phyloP scores from a whole-genome alignment of 2,888 invertebrate species.

The Epistrophe grossulariae region DNA sequence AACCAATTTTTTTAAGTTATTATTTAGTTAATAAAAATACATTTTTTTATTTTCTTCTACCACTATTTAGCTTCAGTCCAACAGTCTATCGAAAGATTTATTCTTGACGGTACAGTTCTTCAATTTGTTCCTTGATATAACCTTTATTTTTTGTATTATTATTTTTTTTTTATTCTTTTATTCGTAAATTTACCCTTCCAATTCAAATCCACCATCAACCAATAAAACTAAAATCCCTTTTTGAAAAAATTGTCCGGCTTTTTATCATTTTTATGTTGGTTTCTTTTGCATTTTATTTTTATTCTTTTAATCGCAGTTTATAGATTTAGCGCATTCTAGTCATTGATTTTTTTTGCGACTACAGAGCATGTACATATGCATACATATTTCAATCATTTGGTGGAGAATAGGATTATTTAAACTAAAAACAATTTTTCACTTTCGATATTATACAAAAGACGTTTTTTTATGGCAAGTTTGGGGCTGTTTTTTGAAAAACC shows the following conservation, averaged over 20 bases:
- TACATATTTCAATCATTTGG: slow-evolving; percentile 2
- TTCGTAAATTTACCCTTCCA: slow-evolving; percentile 46
- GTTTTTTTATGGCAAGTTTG: too few species aligned
- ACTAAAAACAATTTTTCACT: too few species aligned
- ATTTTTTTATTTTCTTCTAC: slow-evolving; percentile 81
- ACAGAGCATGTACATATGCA: slow-evolving; percentile 35
- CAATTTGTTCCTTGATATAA: slow-evolving; percentile 77
- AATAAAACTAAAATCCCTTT: slow-evolving; percentile 21
- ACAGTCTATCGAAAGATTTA: slow-evolving; percentile 85
- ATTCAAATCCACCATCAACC: slow-evolving; percentile 9
- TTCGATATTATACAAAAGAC: too few species aligned
- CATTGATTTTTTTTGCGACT: slow-evolving; percentile 42
- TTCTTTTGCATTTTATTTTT: slow-evolving; percentile 59
- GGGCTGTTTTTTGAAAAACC: too few species aligned
- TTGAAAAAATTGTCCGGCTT: slow-evolving; percentile 49
- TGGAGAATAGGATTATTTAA: not conserved
- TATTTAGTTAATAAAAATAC: slow-evolving; percentile 76
- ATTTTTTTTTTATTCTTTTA: slow-evolving; percentile 47
- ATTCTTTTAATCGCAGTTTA: slow-evolving; percentile 43
- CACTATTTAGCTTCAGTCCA: slow-evolving; percentile 86
- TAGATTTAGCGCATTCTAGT: slow-evolving; percentile 40
- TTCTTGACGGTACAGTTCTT: slow-evolving; percentile 84
- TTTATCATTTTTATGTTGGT: slow-evolving; percentile 68
- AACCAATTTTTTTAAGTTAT: slow-evolving; percentile 81
- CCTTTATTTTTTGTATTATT: slow-evolving; percentile 50